Evolutionary conservation across 2,113 vertebrate species (phyloP).

Genomic region (Petrocephalus microphthalmus): DNA sequence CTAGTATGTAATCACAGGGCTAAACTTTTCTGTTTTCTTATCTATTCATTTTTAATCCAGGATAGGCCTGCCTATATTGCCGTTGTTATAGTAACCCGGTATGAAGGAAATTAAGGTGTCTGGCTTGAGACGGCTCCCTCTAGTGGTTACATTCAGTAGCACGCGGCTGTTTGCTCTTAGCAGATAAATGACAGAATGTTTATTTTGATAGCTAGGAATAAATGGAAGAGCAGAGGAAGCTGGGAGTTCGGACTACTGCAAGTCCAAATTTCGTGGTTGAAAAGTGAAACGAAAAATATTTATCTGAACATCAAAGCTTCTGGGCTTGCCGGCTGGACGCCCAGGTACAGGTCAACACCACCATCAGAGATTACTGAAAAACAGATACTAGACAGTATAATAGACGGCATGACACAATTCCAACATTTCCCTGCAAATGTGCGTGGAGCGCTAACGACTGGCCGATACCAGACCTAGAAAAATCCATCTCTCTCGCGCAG

Average conservation of each 20-base stretch:
- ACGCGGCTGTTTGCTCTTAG: not conserved
- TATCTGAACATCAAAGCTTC: not conserved
- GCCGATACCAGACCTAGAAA: not conserved
- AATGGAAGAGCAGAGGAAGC: not conserved
- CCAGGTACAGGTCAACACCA: not conserved
- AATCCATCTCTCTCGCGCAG: not conserved
- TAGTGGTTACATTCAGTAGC: conserved; percentile 33
- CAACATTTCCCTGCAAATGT: not conserved
- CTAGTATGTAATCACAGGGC: not conserved
- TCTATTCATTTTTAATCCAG: not conserved
- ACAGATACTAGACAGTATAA: not conserved
- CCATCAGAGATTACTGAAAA: not conserved
- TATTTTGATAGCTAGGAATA: not conserved
- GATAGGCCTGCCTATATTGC: not conserved
- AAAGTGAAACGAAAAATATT: not conserved
- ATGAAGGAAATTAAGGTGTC: not conserved
- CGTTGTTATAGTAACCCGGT: not conserved
- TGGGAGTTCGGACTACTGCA: not conserved
- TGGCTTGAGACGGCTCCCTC: conserved; percentile 31
- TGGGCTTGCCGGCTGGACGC: not conserved
- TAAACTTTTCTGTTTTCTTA: not conserved
- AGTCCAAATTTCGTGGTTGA: not conserved
- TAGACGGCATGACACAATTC: not conserved
- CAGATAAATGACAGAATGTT: not conserved
- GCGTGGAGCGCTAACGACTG: not conserved